These are phyloP conservation scores for Tortrix viridana DNA, from an alignment of 2,888 invertebrate species.

Conservation along the genomic window DNA sequence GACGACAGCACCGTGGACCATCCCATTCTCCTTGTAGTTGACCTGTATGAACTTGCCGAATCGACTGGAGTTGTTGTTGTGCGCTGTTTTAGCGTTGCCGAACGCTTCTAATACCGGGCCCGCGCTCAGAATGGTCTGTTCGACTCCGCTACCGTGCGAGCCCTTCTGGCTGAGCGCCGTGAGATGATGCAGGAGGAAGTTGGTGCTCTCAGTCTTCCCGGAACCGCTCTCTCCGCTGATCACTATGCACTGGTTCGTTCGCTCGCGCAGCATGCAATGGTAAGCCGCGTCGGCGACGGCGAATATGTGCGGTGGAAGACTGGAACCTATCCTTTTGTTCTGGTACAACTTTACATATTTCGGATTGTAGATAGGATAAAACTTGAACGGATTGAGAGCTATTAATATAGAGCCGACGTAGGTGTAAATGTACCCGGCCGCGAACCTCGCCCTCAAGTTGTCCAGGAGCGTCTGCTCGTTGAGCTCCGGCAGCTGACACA, in stretches of 20 bases:
- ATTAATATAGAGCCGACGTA: constrained; percentile 98
- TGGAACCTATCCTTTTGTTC: constrained; percentile 94
- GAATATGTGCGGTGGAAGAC: constrained; percentile 98
- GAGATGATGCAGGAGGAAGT: constrained; percentile 96
- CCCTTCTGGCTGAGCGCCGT: constrained; percentile 98
- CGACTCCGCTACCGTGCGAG: constrained; percentile 96
- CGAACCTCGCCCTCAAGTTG: constrained; percentile 94
- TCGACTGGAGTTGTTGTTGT: constrained; percentile 98
- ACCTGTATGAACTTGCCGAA: constrained; percentile 99
- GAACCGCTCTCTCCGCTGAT: constrained; percentile 97
- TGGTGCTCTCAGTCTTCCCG: constrained; percentile 98
- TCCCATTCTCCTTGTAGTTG: constrained; percentile 98
- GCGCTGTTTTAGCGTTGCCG: constrained; percentile 99
- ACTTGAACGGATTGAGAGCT: constrained; percentile 96
- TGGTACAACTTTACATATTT: constrained; percentile 98
- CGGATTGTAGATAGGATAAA: constrained; percentile 98
- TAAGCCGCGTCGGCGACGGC: constrained; percentile 97
- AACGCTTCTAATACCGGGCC: constrained; percentile 98
- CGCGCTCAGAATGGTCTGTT: constrained; percentile 97
- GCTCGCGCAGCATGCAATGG: constrained; percentile 96
- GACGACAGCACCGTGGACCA: constrained; percentile 98
- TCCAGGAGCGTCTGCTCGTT: constrained; percentile 97
- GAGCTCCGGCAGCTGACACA: constrained; percentile 97
- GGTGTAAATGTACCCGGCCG: constrained; percentile 97
- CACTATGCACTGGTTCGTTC: constrained; percentile 95